These are phyloP conservation scores for Troilus luridus DNA, from an alignment of 2,888 invertebrate genomes.

Conservation along the genomic window DNA sequence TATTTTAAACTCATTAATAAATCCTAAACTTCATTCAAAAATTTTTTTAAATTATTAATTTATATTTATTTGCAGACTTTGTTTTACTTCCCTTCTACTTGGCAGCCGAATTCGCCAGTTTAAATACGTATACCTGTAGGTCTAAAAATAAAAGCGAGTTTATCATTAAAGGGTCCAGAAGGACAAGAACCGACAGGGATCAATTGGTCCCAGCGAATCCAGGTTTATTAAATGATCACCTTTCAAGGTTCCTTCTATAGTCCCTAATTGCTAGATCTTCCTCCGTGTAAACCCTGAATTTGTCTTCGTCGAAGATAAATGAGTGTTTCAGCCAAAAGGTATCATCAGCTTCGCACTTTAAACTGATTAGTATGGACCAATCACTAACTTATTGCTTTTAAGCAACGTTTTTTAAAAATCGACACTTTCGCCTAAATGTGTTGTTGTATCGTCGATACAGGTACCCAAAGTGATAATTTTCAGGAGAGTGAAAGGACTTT, in stretches of 20 bases:
- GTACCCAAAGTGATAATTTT: no score
- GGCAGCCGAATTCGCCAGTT: background rate
- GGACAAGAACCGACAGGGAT: background rate
- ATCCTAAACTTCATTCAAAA: no score
- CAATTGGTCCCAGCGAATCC: background rate
- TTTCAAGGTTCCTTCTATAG: background rate
- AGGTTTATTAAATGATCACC: slow-evolving; percentile 4
- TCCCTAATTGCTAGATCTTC: background rate
- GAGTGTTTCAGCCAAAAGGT: background rate
- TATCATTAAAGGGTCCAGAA: background rate
- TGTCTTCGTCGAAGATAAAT: background rate
- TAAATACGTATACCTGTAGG: background rate
- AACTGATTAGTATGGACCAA: background rate
- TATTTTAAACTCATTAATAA: no score
- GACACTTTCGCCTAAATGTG: no score
- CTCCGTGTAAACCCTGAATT: background rate
- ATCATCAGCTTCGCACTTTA: background rate
- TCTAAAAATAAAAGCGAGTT: background rate
- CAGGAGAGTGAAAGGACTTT: no score
- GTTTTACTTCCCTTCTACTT: background rate
- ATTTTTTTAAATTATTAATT: no score
- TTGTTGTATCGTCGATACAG: no score
- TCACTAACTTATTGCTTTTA: background rate
- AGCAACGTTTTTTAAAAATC: no score
- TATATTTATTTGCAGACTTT: no score